Percentiles rank a stretch among this genome's conserved stretches.
phyloP scores from a whole-genome alignment of 2,797 vertebrate species.

The Vireo griseus region DNA sequence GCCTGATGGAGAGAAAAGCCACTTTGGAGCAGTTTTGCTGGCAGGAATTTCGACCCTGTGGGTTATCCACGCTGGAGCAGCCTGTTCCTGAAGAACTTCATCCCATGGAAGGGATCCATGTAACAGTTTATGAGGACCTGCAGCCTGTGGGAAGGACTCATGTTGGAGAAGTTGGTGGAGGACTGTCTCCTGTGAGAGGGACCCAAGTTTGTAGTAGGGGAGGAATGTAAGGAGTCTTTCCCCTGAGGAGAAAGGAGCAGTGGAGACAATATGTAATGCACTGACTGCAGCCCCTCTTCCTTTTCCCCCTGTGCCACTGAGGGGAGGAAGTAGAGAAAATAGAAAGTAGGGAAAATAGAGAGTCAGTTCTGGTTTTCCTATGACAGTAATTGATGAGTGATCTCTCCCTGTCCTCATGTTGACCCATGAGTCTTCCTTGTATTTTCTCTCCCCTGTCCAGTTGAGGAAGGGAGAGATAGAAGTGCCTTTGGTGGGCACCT shows the following conservation, averaged over 20 bases:
- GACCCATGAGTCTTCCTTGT: background rate
- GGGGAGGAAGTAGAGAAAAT: background rate
- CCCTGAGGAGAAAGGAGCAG: background rate
- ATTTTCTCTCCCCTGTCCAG: background rate
- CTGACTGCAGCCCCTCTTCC: background rate
- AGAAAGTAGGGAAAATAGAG: background rate
- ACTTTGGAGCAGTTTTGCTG: background rate
- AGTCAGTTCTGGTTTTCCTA: rapidly evolving
- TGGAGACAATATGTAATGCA: background rate
- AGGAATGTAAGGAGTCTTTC: background rate
- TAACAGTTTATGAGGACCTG: background rate
- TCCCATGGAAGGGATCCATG: rapidly evolving
- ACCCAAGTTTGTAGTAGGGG: rapidly evolving
- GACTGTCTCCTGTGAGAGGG: background rate
- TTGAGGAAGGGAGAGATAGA: background rate
- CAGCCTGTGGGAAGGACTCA: background rate
- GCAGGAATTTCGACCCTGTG: background rate
- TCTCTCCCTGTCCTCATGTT: background rate
- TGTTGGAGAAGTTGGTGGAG: rapidly evolving
- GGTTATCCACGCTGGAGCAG: background rate
- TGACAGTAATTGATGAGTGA: background rate
- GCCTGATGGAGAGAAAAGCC: background rate
- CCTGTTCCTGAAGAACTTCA: background rate
- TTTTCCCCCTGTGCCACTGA: too few species aligned
- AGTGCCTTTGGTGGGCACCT: background rate